Conservation (phyloP, 2,888 invertebrate genomes). For the Brenthis daphne region DNA sequence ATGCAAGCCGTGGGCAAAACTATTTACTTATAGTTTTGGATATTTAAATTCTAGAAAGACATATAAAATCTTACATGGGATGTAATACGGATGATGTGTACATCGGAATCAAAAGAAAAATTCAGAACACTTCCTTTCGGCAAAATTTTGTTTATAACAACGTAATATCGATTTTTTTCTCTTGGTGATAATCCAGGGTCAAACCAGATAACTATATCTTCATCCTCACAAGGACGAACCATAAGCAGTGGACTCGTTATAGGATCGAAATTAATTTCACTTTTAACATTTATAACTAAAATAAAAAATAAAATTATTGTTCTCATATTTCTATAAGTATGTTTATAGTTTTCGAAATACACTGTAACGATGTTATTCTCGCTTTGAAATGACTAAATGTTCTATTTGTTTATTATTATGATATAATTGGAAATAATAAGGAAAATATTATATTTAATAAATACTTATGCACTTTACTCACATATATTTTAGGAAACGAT, state of each 20-base stretch:
- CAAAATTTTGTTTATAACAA: constrained; percentile 10
- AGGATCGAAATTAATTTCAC: constrained; percentile 13
- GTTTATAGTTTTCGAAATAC: background rate
- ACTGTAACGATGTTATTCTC: background rate
- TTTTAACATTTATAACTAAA: background rate
- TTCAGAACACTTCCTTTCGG: background rate
- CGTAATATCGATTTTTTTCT: constrained; percentile 31
- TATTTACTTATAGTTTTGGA: background rate
- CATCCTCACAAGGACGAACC: constrained; percentile 25
- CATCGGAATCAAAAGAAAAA: constrained; percentile 21
- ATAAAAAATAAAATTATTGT: background rate
- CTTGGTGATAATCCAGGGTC: constrained; percentile 24
- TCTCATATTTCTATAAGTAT: background rate
- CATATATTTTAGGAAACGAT: background rate
- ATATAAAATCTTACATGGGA: constrained; percentile 14
- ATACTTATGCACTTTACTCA: background rate
- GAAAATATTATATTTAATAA: background rate
- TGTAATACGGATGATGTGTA: constrained; percentile 8
- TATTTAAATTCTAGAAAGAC: background rate
- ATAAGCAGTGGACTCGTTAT: constrained; percentile 21
- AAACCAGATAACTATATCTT: constrained; percentile 27
- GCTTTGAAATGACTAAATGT: background rate
- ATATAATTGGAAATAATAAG: background rate
- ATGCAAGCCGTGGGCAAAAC: too few relatives aligned
- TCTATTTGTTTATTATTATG: background rate